Percentiles rank a stretch among this genome's conserved stretches.
These are phyloP conservation scores for Thaleichthys pacificus DNA, from an alignment of 2,797 vertebrate genomes.

Conservation along the genomic window DNA sequence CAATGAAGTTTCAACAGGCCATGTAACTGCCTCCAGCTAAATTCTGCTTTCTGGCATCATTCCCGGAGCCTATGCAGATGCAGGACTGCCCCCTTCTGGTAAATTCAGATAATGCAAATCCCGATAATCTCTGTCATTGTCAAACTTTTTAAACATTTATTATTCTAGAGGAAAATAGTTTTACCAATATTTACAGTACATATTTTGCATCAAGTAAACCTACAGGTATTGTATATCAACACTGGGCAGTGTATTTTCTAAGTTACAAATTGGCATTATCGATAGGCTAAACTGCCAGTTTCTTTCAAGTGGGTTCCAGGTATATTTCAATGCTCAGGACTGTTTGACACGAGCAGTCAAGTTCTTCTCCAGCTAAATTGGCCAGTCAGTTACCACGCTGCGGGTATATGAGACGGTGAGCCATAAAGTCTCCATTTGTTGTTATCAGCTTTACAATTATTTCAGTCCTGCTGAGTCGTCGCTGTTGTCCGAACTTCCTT, in stretches of 20 bases:
- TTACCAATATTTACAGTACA: slow-evolving; percentile 52
- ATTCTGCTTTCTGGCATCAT: too few species aligned
- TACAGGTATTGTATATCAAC: slow-evolving; percentile 30
- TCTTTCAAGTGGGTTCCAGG: slow-evolving; percentile 78
- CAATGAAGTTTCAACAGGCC: too few species aligned
- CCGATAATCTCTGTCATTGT: not conserved
- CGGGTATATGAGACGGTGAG: not conserved
- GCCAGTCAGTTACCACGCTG: not conserved
- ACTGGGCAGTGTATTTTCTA: slow-evolving; percentile 14
- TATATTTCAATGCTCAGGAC: slow-evolving; percentile 34
- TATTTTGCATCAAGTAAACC: slow-evolving; percentile 52
- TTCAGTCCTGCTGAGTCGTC: slow-evolving; percentile 75
- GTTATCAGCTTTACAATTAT: slow-evolving; percentile 9
- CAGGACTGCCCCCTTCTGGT: slow-evolving; percentile 52
- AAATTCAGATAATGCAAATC: not conserved
- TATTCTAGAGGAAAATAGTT: slow-evolving; percentile 35
- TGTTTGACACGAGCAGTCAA: slow-evolving; percentile 37
- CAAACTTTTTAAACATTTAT: slow-evolving; percentile 38
- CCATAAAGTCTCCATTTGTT: not conserved
- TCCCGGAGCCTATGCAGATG: not conserved
- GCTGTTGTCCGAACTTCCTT: slow-evolving; percentile 62
- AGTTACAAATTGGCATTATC: slow-evolving; percentile 26
- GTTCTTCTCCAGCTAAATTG: slow-evolving; percentile 24
- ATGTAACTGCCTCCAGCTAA: too few species aligned
- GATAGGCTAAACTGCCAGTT: slow-evolving; percentile 12